Conservation (phyloP, 2,113 vertebrate genomes). For the Myxocyprinus asiaticus region DNA sequence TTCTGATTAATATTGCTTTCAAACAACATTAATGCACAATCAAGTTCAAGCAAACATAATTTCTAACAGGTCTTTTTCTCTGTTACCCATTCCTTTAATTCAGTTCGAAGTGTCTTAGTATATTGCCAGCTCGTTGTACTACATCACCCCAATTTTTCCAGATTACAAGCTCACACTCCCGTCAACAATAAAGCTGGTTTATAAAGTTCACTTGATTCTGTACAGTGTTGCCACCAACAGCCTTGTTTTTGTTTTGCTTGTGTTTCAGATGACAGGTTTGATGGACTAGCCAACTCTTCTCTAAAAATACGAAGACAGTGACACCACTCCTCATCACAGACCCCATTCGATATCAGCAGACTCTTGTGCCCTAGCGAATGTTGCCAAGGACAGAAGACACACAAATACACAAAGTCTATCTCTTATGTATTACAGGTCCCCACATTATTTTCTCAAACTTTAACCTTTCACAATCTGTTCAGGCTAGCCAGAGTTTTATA, state of each 20-base stretch:
- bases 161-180: background rate
- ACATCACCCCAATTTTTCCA: background rate
- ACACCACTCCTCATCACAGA: background rate
- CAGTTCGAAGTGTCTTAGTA: background rate
- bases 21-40: conserved; percentile 16
- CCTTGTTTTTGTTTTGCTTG: background rate
- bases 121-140: background rate
- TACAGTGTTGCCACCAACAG: background rate
- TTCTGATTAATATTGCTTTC: conserved; percentile 1
- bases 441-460: background rate
- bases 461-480: conserved; percentile 28
- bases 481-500: conserved; percentile 5
- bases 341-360: conserved; percentile 19
- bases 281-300: conserved; percentile 25
- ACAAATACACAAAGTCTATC: conserved; percentile 8
- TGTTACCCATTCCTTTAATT: background rate
- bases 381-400: conserved; percentile 32
- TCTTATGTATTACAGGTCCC: background rate
- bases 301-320: conserved; percentile 16
- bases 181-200: background rate
- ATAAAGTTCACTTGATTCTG: conserved; percentile 2
- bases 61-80: background rate
- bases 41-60: background rate
- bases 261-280: conserved; percentile 17
- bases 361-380: background rate